phyloP scores from a whole-genome alignment of 2,113 vertebrate species.

The Abramis brama region DNA sequence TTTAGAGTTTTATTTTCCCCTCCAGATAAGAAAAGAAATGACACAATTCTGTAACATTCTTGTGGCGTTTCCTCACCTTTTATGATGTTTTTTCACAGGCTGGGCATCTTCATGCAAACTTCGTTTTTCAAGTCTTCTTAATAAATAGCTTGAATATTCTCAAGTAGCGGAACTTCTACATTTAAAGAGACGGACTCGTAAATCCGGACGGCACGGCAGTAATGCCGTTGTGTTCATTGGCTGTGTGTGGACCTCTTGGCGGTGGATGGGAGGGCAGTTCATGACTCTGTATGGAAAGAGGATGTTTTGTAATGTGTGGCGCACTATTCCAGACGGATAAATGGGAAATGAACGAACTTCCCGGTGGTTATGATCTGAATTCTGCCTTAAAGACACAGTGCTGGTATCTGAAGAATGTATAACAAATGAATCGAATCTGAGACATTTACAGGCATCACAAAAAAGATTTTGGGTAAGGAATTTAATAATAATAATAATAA shows the following conservation, averaged over 20 bases:
- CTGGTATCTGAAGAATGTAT: not conserved
- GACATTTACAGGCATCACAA: not conserved
- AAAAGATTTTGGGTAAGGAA: not conserved
- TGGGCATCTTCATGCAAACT: not conserved
- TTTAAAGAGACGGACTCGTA: slow-evolving; percentile 12
- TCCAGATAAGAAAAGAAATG: not conserved
- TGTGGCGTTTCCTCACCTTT: slow-evolving; percentile 18
- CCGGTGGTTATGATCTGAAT: slow-evolving; percentile 38
- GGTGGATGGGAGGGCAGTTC: slow-evolving; percentile 39
- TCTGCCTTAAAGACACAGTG: slow-evolving; percentile 53
- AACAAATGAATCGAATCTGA: not conserved
- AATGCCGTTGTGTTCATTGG: slow-evolving; percentile 20
- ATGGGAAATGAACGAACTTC: slow-evolving; percentile 54
- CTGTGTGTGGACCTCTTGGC: slow-evolving; percentile 4
- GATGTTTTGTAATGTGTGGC: slow-evolving; percentile 51
- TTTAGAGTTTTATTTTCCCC: not conserved
- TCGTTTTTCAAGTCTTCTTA: not conserved
- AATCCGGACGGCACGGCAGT: not conserved
- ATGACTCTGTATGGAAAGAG: slow-evolving; percentile 46
- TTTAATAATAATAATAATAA: slow-evolving; percentile 21
- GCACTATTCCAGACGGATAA: slow-evolving; percentile 47
- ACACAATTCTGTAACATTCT: not conserved
- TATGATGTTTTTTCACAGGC: not conserved
- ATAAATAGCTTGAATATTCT: not conserved
- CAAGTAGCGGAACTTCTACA: not conserved